These are phyloP conservation scores for Pteropus alecto DNA, from an alignment of 2,113 vertebrate genomes.

Conservation along the genomic window DNA sequence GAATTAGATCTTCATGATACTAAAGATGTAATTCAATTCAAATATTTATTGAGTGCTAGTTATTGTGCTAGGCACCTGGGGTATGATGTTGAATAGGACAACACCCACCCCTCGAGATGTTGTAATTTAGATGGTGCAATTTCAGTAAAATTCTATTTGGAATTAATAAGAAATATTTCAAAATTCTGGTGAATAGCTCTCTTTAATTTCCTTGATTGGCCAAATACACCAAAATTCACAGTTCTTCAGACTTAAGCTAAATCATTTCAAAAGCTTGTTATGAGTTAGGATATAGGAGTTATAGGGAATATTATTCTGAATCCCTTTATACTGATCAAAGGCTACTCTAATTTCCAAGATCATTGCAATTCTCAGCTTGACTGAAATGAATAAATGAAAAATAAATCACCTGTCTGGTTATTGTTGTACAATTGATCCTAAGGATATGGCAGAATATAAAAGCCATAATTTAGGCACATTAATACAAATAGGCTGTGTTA, in stretches of 20 bases:
- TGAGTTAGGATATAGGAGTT: neutral
- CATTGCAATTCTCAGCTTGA: neutral
- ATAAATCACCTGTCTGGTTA: neutral
- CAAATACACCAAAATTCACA: neutral
- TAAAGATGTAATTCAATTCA: neutral
- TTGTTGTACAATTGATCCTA: neutral
- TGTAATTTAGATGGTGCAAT: neutral
- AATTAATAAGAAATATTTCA: constrained; percentile 4
- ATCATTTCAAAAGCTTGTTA: neutral
- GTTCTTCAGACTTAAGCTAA: neutral
- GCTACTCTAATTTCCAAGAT: neutral
- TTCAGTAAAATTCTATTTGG: neutral
- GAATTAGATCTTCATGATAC: neutral
- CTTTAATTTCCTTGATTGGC: neutral
- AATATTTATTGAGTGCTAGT: neutral
- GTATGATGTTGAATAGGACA: neutral
- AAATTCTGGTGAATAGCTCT: neutral
- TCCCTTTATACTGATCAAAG: neutral
- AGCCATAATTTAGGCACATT: neutral
- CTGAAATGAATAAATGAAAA: constrained; percentile 9
- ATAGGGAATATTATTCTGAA: neutral
- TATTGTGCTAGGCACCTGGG: neutral
- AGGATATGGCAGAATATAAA: neutral
- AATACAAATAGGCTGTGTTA: neutral
- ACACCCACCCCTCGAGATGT: neutral